Percentiles rank a stretch among this genome's conserved stretches.
These are phyloP conservation scores for Dicyrtomina minuta DNA, from an alignment of 2,888 invertebrate species.

Conservation along the genomic window DNA sequence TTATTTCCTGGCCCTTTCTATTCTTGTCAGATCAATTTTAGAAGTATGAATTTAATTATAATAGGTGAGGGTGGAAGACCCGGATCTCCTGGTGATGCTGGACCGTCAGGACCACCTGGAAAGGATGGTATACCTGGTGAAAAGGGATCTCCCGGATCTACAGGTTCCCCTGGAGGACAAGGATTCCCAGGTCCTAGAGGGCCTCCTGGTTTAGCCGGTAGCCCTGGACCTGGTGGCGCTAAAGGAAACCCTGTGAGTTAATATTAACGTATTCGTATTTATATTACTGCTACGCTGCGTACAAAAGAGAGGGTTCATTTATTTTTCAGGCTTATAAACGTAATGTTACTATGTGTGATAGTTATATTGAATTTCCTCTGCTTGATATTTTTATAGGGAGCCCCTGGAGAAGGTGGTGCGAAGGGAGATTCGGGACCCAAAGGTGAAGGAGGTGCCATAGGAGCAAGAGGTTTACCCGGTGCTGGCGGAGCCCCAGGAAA, in stretches of 20 bases:
- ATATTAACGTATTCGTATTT: too few species aligned
- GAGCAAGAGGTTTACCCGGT: slow-evolving; percentile 76
- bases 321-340: too few species aligned
- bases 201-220: slow-evolving; percentile 72
- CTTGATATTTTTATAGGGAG: slow-evolving; percentile 61
- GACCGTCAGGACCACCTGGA: slow-evolving; percentile 72
- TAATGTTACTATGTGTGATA: background rate
- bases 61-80: slow-evolving; percentile 74
- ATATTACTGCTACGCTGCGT: too few species aligned
- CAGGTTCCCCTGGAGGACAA: slow-evolving; percentile 72
- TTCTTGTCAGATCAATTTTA: too few species aligned
- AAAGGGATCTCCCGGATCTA: slow-evolving; percentile 73
- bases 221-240: slow-evolving; percentile 70
- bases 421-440: slow-evolving; percentile 77
- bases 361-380: background rate
- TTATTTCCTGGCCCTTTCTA: too few species aligned
- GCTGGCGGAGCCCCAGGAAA: slow-evolving; percentile 75
- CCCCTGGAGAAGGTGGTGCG: slow-evolving; percentile 74
- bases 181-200: slow-evolving; percentile 79
- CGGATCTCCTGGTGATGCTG: slow-evolving; percentile 74
- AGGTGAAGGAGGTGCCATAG: slow-evolving; percentile 72
- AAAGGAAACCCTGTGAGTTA: slow-evolving; percentile 70
- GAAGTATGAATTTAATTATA: background rate
- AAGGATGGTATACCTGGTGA: slow-evolving; percentile 75
- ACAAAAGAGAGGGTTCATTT: too few species aligned